phyloP scores from a whole-genome alignment of 2,888 invertebrate genomes.

The Dioctria linearis region DNA sequence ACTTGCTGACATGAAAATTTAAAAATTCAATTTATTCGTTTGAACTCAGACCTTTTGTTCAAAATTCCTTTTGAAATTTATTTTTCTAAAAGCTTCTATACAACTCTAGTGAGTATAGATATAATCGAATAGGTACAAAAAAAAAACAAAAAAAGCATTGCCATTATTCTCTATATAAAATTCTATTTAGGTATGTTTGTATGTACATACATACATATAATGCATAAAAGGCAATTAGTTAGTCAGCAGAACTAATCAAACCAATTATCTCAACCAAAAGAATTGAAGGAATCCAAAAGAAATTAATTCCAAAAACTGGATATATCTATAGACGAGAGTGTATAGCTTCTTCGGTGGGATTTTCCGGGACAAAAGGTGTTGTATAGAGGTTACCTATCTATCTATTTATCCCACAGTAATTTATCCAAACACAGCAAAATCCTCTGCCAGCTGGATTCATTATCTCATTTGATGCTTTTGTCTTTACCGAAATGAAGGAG shows the following conservation, averaged over 20 bases:
- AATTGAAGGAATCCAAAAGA: slow-evolving; percentile 19
- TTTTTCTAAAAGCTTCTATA: too few relatives aligned
- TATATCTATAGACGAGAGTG: slow-evolving; percentile 10
- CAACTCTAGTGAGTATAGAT: too few relatives aligned
- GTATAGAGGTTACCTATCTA: neutral
- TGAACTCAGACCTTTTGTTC: too few relatives aligned
- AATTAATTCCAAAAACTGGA: slow-evolving; percentile 21
- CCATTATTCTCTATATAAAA: too few relatives aligned
- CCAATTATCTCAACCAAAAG: slow-evolving; percentile 43
- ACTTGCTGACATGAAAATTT: too few relatives aligned
- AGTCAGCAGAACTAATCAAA: slow-evolving; percentile 46
- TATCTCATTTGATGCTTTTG: slow-evolving; percentile 33
- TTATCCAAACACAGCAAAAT: slow-evolving; percentile 28
- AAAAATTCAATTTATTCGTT: too few relatives aligned
- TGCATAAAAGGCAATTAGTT: slow-evolving; percentile 46
- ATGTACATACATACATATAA: neutral
- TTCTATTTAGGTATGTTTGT: too few relatives aligned
- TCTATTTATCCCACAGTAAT: slow-evolving; percentile 20
- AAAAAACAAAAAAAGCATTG: too few relatives aligned
- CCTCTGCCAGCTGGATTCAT: slow-evolving; percentile 29
- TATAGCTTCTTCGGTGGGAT: neutral
- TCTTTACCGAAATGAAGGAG: slow-evolving; percentile 14
- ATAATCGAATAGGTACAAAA: too few relatives aligned
- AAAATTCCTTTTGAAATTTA: too few relatives aligned
- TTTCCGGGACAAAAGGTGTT: slow-evolving; percentile 14